Evolutionary conservation across 2,888 invertebrate genomes (phyloP), one percentile per base, ranked within the genome.

Genomic region (Neelides folsomi): DNA sequence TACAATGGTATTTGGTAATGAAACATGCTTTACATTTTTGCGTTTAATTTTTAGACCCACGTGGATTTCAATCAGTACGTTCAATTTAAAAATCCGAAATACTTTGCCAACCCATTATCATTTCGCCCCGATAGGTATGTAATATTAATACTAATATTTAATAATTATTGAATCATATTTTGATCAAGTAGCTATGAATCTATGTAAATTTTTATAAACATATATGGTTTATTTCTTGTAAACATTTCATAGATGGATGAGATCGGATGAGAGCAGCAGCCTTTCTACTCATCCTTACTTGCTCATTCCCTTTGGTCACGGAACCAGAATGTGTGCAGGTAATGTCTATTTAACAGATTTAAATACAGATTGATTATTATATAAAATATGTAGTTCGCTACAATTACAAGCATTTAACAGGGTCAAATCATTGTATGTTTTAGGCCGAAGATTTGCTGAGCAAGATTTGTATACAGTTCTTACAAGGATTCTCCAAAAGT

Each of bases 301-400:
- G 2, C 66, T 75, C 40, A 69, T 70, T 3, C 76, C 76, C 4
- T 77, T 77, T 66, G 74, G 76, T 5, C 70, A 72, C 59, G 76
- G 76, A 2, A 71, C 74, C 1, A 62, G 76, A 56, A 75, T 75
- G 69, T 77, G 76, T 68, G 73, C 73, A 52, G 77, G 76, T 27
- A 27, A 27, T 5, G 3, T 27, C 27, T 7, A n/a, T n/a, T n/a
- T n/a, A n/a, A n/a, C n/a, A n/a, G n/a, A n/a, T 27, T 72, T 63
- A 54, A 41, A 27, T 16, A 40, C 13, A n/a, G n/a, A n/a, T n/a
- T n/a, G n/a, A n/a, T n/a, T n/a, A n/a, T n/a, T n/a, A n/a, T n/a
- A n/a, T n/a, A n/a, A n/a, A n/a, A n/a, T n/a, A n/a, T n/a, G n/a
- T n/a, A n/a, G n/a, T n/a, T n/a, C n/a, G n/a, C n/a, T n/a, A n/a